Evolutionary conservation across 2,888 invertebrate species (phyloP).

Genomic region (Geophilus truncorum): DNA sequence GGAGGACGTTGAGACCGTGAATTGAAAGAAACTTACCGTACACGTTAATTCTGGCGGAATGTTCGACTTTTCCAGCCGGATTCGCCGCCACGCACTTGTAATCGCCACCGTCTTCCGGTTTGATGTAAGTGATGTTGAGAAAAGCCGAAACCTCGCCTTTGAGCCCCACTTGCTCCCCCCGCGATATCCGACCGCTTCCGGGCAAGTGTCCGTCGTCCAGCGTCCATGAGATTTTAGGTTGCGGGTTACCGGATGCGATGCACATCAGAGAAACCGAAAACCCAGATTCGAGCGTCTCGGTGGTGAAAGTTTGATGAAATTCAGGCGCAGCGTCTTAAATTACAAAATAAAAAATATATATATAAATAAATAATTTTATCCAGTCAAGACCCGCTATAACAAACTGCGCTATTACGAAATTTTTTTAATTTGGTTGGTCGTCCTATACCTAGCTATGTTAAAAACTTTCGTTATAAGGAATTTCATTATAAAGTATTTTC

Average conservation of each 20-base stretch:
- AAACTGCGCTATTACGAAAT: too few species aligned
- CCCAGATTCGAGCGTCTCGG: constrained; percentile 40
- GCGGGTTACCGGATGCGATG: constrained; percentile 42
- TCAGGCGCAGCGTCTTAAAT: constrained; percentile 47
- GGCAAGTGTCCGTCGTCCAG: constrained; percentile 39
- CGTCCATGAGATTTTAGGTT: constrained; percentile 44
- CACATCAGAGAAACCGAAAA: constrained; percentile 40
- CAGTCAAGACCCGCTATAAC: too few species aligned
- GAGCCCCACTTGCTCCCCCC: constrained; percentile 26
- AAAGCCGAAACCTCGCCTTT: constrained; percentile 32
- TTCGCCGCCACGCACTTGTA: constrained; percentile 34
- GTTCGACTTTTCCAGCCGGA: constrained; percentile 32
- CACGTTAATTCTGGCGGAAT: constrained; percentile 33
- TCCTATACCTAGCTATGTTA: too few species aligned
- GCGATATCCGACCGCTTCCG: constrained; percentile 15
- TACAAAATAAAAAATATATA: too few species aligned
- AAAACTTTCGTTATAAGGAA: too few species aligned
- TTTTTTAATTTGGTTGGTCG: too few species aligned
- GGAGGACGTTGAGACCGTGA: not conserved
- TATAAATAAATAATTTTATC: too few species aligned
- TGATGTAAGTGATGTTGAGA: constrained; percentile 34
- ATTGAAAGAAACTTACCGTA: constrained; percentile 37
- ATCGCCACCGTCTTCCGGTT: constrained; percentile 34
- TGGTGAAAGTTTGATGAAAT: constrained; percentile 42
- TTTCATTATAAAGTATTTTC: too few species aligned